A percentile compares a stretch with the other conserved stretches of the same genome.
Evolutionary conservation across 2,888 invertebrate species (phyloP).

Genomic region (Synanthedon tipuliformis): DNA sequence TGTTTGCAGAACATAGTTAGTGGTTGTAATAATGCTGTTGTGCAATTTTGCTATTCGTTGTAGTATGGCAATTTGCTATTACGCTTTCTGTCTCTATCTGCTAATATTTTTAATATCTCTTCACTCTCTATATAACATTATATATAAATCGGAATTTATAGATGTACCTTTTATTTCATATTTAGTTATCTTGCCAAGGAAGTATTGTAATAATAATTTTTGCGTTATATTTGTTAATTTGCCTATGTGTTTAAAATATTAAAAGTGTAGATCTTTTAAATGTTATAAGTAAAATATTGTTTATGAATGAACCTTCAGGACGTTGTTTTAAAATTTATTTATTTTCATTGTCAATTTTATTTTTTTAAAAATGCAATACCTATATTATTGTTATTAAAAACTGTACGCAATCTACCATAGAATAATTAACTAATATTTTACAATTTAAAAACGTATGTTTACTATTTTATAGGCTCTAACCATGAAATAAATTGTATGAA

Average conservation of each 20-base stretch:
- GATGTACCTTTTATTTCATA: slow-evolving; percentile 38
- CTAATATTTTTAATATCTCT: slow-evolving; percentile 39
- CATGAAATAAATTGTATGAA: slow-evolving; percentile 55
- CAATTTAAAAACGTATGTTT: slow-evolving; percentile 47
- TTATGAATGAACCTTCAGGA: slow-evolving; percentile 29
- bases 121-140: slow-evolving; percentile 56
- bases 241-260: slow-evolving; percentile 62
- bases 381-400: slow-evolving; percentile 29
- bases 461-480: slow-evolving; percentile 45
- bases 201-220: slow-evolving; percentile 42
- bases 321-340: slow-evolving; percentile 32
- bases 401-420: slow-evolving; percentile 59
- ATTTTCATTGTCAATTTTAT: slow-evolving; percentile 21
- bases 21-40: slow-evolving; percentile 33
- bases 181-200: slow-evolving; percentile 65
- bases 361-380: slow-evolving; percentile 15
- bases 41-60: slow-evolving; percentile 55
- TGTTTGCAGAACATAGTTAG: slow-evolving; percentile 56
- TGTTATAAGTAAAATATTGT: slow-evolving; percentile 31
- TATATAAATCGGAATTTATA: slow-evolving; percentile 40
- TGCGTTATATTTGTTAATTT: slow-evolving; percentile 40
- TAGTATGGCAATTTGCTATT: slow-evolving; percentile 58
- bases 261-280: slow-evolving; percentile 58
- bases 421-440: slow-evolving; percentile 40
- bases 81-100: slow-evolving; percentile 28